Base-by-base conservation (phyloP, 2,797 vertebrate genomes). In the Philypnodon macrostomus region DNA sequence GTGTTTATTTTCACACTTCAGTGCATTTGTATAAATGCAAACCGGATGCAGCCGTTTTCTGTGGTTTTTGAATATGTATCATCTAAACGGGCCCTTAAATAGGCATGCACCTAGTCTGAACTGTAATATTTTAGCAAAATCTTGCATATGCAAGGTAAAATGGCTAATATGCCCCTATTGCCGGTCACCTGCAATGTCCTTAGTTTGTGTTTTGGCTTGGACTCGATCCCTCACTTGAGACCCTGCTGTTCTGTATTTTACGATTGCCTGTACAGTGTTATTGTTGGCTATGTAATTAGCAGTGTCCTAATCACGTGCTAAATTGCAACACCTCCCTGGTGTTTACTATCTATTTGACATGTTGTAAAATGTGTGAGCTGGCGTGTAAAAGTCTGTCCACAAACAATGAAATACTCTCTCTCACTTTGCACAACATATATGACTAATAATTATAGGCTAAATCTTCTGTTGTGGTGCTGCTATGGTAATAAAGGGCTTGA, bases 291-390 rank as follows among this genome's bases (percentile, higher is more conserved):
- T 83, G 80, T 88, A 85, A 89, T 91, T 89, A 89, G 81, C 81
- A 70, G 71, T 62, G 70, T 80, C 75, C 84, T 89, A 87, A 89
- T 90, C 79, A 77, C 55, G 79, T 76, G 79, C 82, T 88, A 80
- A 87, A 88, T 67, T 52, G 26, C 81, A 80, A 80, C 59, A 35
- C 72, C 74, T 77, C 70, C 74, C 83, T 59, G 67, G 81, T 83
- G 87, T 90, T 91, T 87, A 89, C 79, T 81, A 79, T 85, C 84
- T 88, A 84, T 88, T 87, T 77, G 75, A 70, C 32, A 14, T 74
- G 79, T 73, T 85, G 85, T 89, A 85, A 89, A 89, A 86, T 58
- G 79, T 85, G 86, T 83, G 78, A 85, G 83, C 68, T 48, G 58
- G 77, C 83, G 88, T 53, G 73, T 90, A 88, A 90, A 88, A 72